Percentiles rank a stretch among this genome's conserved stretches.
These are phyloP conservation scores for Pelmatolapia mariae DNA, from an alignment of 2,113 vertebrate genomes.

Conservation along the genomic window DNA sequence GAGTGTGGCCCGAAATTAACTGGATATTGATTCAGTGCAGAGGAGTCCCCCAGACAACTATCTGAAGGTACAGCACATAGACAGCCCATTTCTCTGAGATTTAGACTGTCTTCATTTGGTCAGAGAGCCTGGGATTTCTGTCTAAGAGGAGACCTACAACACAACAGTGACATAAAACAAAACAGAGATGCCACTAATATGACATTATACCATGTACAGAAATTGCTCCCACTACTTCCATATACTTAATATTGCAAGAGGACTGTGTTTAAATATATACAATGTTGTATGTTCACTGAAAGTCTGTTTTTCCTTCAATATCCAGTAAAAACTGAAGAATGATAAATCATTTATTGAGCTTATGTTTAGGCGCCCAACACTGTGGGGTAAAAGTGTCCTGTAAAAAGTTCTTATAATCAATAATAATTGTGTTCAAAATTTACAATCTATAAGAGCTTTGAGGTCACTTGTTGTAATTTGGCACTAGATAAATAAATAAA, in stretches of 20 bases:
- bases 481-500: neutral
- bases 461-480: neutral
- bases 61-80: conserved; percentile 35
- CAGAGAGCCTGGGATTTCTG: neutral
- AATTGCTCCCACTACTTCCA: neutral
- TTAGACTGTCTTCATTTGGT: conserved; percentile 22
- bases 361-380: neutral
- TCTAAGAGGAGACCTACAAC: neutral
- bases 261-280: neutral
- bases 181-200: neutral
- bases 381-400: neutral
- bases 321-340: neutral
- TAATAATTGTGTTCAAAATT: neutral
- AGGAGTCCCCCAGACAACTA: conserved; percentile 48
- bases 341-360: neutral
- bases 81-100: conserved; percentile 16
- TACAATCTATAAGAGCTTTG: neutral
- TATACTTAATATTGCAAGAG: neutral
- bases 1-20: conserved; percentile 63
- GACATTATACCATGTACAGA: neutral
- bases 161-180: neutral
- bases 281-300: neutral
- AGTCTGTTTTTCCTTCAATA: neutral
- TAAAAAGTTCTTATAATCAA: neutral
- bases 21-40: conserved; percentile 62